Percentiles rank a stretch among this genome's conserved stretches.
These are phyloP conservation scores for Pelobates cultripes DNA, from an alignment of 2,797 vertebrate species.

Conservation along the genomic window DNA sequence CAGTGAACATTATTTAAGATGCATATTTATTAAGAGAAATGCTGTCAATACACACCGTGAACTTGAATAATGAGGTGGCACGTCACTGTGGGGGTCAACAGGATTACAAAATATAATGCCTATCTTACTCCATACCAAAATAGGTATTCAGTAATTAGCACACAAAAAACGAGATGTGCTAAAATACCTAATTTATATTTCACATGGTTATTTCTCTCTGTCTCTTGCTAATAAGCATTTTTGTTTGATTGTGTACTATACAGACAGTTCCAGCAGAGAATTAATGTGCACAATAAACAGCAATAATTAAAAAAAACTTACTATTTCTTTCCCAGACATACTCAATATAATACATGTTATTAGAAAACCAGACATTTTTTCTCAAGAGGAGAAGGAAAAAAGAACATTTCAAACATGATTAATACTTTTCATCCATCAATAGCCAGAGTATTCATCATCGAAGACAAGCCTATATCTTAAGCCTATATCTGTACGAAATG, in stretches of 20 bases:
- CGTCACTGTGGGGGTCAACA: neutral
- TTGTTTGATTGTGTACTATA: neutral
- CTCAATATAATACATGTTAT: conserved; percentile 27
- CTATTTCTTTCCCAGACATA: conserved; percentile 6
- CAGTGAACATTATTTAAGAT: too few relatives aligned
- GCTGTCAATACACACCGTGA: too few relatives aligned
- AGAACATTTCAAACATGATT: conserved; percentile 37
- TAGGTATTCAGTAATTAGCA: neutral
- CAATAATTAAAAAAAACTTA: conserved; percentile 14
- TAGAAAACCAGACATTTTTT: conserved; percentile 20
- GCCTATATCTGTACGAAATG: neutral
- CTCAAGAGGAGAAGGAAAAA: neutral
- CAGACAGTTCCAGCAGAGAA: conserved; percentile 12
- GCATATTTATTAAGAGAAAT: too few relatives aligned
- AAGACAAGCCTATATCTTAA: conserved; percentile 12
- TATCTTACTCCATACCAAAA: neutral
- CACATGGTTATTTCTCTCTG: neutral
- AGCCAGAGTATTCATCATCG: conserved; percentile 15
- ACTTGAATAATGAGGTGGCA: neutral
- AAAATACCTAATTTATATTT: neutral
- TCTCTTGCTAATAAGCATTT: conserved; percentile 1
- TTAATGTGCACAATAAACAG: conserved; percentile 34
- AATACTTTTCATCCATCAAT: conserved; percentile 23
- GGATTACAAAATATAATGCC: neutral
- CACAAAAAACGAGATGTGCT: neutral